phyloP scores from a whole-genome alignment of 92 coral and sea anemone species.

The Hydrozoanthus gracilis region DNA sequence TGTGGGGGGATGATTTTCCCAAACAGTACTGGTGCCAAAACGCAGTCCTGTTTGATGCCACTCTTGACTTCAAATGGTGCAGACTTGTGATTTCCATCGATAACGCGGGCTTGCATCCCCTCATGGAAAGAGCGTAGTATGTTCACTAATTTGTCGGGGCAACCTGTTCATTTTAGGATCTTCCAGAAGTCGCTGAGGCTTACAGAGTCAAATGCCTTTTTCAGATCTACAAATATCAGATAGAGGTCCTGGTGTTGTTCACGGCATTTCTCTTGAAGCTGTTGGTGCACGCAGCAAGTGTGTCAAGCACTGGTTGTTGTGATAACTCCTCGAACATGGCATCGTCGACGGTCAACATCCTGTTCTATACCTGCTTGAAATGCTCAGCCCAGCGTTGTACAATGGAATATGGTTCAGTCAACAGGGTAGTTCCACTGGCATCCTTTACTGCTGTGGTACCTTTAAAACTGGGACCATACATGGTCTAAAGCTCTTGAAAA shows the following conservation, averaged over 20 bases:
- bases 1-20: slow-evolving; percentile 42
- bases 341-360: not conserved
- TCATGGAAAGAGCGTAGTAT: slow-evolving; percentile 28
- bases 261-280: slow-evolving; percentile 38
- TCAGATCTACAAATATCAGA: slow-evolving; percentile 43
- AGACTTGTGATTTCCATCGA: slow-evolving; percentile 14
- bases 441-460: not conserved
- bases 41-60: slow-evolving; percentile 32
- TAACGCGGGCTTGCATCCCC: slow-evolving; percentile 4
- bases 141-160: slow-evolving; percentile 17
- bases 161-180: not conserved
- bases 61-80: slow-evolving; percentile 21
- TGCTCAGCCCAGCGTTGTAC: not conserved
- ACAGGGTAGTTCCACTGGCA: not conserved
- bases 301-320: not conserved
- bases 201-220: slow-evolving; percentile 49
- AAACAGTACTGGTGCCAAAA: slow-evolving; percentile 51
- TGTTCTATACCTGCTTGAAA: not conserved
- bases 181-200: slow-evolving; percentile 22
- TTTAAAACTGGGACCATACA: not conserved
- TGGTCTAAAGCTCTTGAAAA: not conserved
- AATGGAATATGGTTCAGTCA: not conserved
- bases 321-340: not conserved
- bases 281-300: not conserved
- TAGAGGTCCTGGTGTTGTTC: slow-evolving; percentile 37